Conservation (phyloP, 2,888 invertebrate species). For the Microctonus hyperodae region DNA sequence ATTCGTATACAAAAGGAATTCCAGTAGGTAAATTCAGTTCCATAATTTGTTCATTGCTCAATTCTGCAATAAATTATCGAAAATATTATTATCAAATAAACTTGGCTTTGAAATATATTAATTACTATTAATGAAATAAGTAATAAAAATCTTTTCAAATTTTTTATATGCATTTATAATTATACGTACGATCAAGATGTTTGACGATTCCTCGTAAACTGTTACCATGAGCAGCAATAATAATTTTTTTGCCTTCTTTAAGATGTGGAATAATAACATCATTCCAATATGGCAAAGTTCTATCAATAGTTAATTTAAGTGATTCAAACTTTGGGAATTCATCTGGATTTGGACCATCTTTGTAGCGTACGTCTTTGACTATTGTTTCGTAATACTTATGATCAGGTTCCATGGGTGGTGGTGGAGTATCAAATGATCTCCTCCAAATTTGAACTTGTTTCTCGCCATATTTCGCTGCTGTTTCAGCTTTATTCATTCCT, state of each 20-base stretch:
- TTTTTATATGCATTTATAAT: neutral
- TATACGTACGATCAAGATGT: slow-evolving; percentile 77
- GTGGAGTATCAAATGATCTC: slow-evolving; percentile 81
- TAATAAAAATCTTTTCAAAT: no score
- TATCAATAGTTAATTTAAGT: slow-evolving; percentile 79
- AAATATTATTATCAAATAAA: neutral
- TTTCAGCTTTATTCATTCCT: slow-evolving; percentile 84
- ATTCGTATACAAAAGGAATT: slow-evolving; percentile 70
- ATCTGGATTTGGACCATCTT: slow-evolving; percentile 73
- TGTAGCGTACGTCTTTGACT: slow-evolving; percentile 78
- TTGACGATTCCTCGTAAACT: slow-evolving; percentile 86
- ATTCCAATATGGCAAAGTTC: slow-evolving; percentile 89
- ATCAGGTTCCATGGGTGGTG: slow-evolving; percentile 79
- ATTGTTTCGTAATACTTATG: slow-evolving; percentile 80
- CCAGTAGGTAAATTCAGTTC: slow-evolving; percentile 71
- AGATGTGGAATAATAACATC: slow-evolving; percentile 83
- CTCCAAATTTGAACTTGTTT: slow-evolving; percentile 88
- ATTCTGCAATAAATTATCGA: slow-evolving; percentile 53
- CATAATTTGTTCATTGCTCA: slow-evolving; percentile 69
- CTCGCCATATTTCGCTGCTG: slow-evolving; percentile 85
- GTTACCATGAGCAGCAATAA: slow-evolving; percentile 88
- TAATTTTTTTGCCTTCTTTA: slow-evolving; percentile 78
- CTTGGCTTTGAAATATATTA: neutral
- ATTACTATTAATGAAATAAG: no score
- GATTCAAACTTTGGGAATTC: slow-evolving; percentile 87